Evolutionary conservation across 2,888 invertebrate genomes (phyloP), one percentile per base, ranked within the genome.

Genomic region (Caenorhabditis becei): DNA sequence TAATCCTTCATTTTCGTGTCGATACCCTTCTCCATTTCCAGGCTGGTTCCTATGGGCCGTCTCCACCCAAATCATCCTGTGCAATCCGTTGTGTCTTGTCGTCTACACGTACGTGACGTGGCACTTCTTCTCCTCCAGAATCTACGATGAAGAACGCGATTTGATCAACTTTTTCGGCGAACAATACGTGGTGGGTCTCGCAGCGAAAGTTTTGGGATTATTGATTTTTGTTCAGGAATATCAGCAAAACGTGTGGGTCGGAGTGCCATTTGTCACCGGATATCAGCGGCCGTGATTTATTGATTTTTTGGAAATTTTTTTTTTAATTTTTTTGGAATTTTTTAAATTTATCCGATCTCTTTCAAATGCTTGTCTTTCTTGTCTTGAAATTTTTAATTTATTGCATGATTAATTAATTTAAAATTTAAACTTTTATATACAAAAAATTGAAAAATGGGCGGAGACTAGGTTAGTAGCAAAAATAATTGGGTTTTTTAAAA

Each of bases 11-110:
- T n/a, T n/a, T n/a, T n/a, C n/a, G n/a, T n/a, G n/a, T n/a, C n/a
- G 2, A n/a, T n/a, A n/a, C n/a, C n/a, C n/a, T n/a, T n/a, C n/a
- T n/a, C n/a, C n/a, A n/a, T n/a, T 54, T 78, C 41, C 62, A 77
- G 89, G 89, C 14, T 99, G 98, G 98, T 97, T 98, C 93, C 95
- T 96, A 93, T 99, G 98, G 98, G 95, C 96, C 18, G 94, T 99
- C 77, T 98, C 97, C 51, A 99, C 98, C 14, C 99, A 99, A 94
- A 94, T 97, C 35, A 80, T 96, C 69, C 93, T 98, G 0, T 93
- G 95, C 77, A 99, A 99, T 93, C 97, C 97, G 0, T 47, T 97
- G 4, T 98, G 97, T 91, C 91, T 94, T 1, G 88, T 96, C 1
- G 93, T 94, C 1, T 99, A 97, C 92, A 92, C 95, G 0, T 80